Percentiles rank a stretch among this genome's conserved stretches.
phyloP scores from a whole-genome alignment of 2,888 invertebrate genomes.

The Trissolcus japonicus region DNA sequence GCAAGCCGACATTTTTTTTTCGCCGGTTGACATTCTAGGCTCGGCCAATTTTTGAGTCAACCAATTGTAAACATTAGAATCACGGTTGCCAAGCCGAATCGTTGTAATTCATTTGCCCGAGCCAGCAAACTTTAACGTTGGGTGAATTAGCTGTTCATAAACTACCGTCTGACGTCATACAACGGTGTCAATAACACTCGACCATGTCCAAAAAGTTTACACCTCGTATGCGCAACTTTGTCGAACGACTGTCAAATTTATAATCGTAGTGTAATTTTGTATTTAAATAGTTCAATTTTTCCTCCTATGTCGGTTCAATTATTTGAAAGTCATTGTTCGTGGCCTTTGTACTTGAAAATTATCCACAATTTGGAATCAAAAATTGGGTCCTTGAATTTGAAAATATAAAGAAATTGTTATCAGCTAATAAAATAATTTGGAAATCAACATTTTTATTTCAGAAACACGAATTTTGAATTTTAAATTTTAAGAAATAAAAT shows the following conservation, averaged over 20 bases:
- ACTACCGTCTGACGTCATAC: constrained; percentile 38
- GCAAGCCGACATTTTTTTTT: constrained; percentile 66
- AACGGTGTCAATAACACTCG: constrained; percentile 40
- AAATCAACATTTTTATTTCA: no score
- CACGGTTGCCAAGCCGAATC: constrained; percentile 69
- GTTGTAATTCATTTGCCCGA: constrained; percentile 56
- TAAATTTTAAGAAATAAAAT: no score
- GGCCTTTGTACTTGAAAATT: no score
- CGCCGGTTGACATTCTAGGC: constrained; percentile 64
- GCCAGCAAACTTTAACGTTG: constrained; percentile 57
- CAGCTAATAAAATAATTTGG: no score
- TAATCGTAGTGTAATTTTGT: no score
- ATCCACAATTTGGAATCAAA: no score
- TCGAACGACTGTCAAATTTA: not conserved
- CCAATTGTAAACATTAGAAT: constrained; percentile 73
- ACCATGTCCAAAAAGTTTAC: constrained; percentile 30
- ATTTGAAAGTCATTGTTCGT: no score
- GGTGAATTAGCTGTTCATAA: constrained; percentile 54
- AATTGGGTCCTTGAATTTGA: no score
- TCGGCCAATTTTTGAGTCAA: constrained; percentile 73
- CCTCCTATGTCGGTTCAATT: no score
- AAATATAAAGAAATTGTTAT: no score
- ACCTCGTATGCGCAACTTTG: not conserved
- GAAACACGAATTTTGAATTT: no score
- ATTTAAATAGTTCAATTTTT: no score